Base-by-base conservation (phyloP, 2,888 invertebrate genomes). In the Polymixis flavicincta region DNA sequence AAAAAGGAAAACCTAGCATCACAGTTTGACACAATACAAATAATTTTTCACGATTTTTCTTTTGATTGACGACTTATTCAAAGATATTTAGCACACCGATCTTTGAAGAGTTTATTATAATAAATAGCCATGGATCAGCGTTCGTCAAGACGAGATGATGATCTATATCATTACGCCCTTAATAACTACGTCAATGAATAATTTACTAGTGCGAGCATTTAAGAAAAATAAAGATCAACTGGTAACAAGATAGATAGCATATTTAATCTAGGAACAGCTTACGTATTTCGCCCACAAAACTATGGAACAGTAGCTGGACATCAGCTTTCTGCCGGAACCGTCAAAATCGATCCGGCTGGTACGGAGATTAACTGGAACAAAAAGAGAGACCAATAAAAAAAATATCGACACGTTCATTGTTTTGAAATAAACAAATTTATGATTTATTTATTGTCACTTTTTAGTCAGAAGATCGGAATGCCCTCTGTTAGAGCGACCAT, bases 81-180 rank as follows among this genome's bases (percentile, higher is more conserved):
- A 57, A 64, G 22, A 71, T 17, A 79, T 63, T 73, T 68, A 85
- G 80, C 59, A 25, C 82, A 68, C 61, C 61, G 76, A 80, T 79
- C 84, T 68, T 28, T 11, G 64, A 71, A 69, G 45, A 78, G 79
- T 74, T 73, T 42, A 70, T 57, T 78, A 76, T 45, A 76, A 79
- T 37, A 11, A 13, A 82, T 84, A 86, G 70, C 52, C 1, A 11
- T 52, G 25, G 79, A 83, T 78, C 83, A 83, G 74, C 69, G 86
- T 81, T 73, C 79, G 78, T 83, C 86, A 82, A 59, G 50, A 25
- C 28, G 28, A 28, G 50, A 74, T 67, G 59, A 45, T 80, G 50
- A 22, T 52, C 37, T 57, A 52, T 70, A 73, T 71, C 73, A 75
- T 70, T 66, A 61, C 60, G 76, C 65, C 71, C 65, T 70, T 63